Base-by-base conservation (phyloP, 1,140 invertebrate genomes). In the Halictus rubicundus region DNA sequence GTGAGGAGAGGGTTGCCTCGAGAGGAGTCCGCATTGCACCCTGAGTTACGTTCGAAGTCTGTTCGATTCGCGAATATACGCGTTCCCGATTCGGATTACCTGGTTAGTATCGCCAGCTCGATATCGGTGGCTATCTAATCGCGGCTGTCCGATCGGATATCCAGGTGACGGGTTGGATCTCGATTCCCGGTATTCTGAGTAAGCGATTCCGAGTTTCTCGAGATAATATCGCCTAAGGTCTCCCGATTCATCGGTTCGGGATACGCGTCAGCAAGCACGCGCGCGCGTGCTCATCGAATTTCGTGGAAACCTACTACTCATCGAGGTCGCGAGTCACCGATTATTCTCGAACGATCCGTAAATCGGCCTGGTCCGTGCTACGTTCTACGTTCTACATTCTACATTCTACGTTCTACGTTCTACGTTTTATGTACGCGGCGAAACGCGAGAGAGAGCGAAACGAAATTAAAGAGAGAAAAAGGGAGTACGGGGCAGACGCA, bases 81-180 rank as follows among this genome's bases (percentile, higher is more conserved):
- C 6, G 54, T 57, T 27, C 25, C n/a, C 21, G 32, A 52, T 46
- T 60, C 23, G 37, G 12, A 69, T 68, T 32, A 68, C 73, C n/a
- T 42, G 37, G 10, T 9, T 19, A 32, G 32, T 7, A 7, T 21
- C 49, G 4, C 14, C 2, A 1, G 16, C 9, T 69, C 54, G 54
- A 69, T 61, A 49, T 21, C 63, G 49, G 21, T 0, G 32, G 16
- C 23, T 76, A 59, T 68, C 68, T 70, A 70, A 77, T 77, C 74
- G 32, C 32, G 14, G 49, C 65, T 54, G 70, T 77, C 65, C 65
- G 66, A 77, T 77, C 74, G 2, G 25, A 70, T 64, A 78, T 63
- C 60, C 6, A 42, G 25, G 46, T 42, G 27, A 72, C 76, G 68
- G 23, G 46, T 64, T 46, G 25, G 59, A 78, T 78, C 66, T 70